phyloP scores from a whole-genome alignment of 1,140 invertebrate species.

The Temnothorax longispinosus region DNA sequence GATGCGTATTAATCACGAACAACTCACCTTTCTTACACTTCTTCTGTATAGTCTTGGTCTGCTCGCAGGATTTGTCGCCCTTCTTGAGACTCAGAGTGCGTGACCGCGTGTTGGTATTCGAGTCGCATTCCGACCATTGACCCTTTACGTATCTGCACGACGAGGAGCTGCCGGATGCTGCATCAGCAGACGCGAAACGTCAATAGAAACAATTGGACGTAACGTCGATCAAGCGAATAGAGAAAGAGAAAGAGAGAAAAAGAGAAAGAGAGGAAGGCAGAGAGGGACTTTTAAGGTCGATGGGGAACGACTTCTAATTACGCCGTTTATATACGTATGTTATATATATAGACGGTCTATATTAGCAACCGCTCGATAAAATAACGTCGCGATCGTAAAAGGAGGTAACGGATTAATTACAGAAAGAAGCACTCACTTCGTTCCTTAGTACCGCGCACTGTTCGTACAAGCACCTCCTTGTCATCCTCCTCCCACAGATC shows the following conservation, averaged over 20 bases:
- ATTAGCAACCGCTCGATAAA: slow-evolving; percentile 12
- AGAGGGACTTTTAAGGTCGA: slow-evolving; percentile 23
- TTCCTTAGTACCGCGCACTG: slow-evolving; percentile 91
- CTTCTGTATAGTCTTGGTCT: slow-evolving; percentile 94
- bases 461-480: slow-evolving; percentile 91
- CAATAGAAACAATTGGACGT: slow-evolving; percentile 73
- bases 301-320: slow-evolving; percentile 39
- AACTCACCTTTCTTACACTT: slow-evolving; percentile 95
- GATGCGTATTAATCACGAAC: neutral
- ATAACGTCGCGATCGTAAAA: neutral
- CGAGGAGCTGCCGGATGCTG: slow-evolving; percentile 80
- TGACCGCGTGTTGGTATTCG: slow-evolving; percentile 92
- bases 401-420: slow-evolving; percentile 45
- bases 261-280: slow-evolving; percentile 20
- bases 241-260: slow-evolving; percentile 32
- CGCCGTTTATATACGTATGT: neutral
- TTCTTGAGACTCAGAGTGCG: slow-evolving; percentile 94
- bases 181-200: slow-evolving; percentile 73
- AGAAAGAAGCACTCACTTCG: slow-evolving; percentile 83
- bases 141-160: slow-evolving; percentile 93
- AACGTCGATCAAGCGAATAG: slow-evolving; percentile 59
- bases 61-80: slow-evolving; percentile 92
- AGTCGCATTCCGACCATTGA: slow-evolving; percentile 94
- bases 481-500: slow-evolving; percentile 88
- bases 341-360: slow-evolving; percentile 1